Evolutionary conservation across 2,797 vertebrate species (phyloP).

Genomic region (Melanotaenia nigrans): DNA sequence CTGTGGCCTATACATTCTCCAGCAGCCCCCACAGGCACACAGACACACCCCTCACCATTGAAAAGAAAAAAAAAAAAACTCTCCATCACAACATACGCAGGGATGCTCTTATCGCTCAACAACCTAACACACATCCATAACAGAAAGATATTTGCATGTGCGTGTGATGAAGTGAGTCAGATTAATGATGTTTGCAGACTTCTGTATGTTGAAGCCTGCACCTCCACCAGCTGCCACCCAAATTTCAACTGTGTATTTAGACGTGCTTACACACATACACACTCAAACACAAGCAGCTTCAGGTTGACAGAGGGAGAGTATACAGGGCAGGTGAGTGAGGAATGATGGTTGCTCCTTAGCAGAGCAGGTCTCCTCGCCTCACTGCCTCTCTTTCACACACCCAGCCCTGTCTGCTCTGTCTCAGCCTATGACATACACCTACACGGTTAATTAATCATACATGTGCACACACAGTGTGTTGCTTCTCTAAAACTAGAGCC

Average conservation of each 20-base stretch:
- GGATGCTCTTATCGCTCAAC: constrained; percentile 22
- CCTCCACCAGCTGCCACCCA: constrained; percentile 51
- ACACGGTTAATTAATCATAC: constrained; percentile 81
- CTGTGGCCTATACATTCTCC: constrained; percentile 80
- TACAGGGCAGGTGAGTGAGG: constrained; percentile 86
- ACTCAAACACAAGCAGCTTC: constrained; percentile 50
- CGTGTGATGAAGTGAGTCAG: constrained; percentile 22
- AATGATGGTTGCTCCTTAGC: constrained; percentile 81
- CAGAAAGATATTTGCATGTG: constrained; percentile 21
- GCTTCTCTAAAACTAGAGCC: constrained; percentile 51
- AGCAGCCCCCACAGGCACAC: constrained; percentile 74
- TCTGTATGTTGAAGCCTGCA: constrained; percentile 42
- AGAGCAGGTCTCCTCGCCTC: constrained; percentile 80
- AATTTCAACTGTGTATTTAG: constrained; percentile 48
- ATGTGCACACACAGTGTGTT: constrained; percentile 60
- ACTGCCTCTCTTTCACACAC: constrained; percentile 84
- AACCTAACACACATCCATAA: constrained; percentile 8
- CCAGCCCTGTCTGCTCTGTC: constrained; percentile 78
- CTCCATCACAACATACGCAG: constrained; percentile 32
- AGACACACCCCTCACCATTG: constrained; percentile 47
- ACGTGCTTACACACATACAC: constrained; percentile 16
- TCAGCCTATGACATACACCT: constrained; percentile 66
- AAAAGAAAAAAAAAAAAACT: constrained; percentile 21
- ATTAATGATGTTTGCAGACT: constrained; percentile 45
- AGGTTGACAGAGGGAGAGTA: constrained; percentile 80